A percentile compares a stretch with the other conserved stretches of the same genome.
Evolutionary conservation across 2,797 vertebrate species (phyloP).

Genomic region (Poeciliopsis gracilis): DNA sequence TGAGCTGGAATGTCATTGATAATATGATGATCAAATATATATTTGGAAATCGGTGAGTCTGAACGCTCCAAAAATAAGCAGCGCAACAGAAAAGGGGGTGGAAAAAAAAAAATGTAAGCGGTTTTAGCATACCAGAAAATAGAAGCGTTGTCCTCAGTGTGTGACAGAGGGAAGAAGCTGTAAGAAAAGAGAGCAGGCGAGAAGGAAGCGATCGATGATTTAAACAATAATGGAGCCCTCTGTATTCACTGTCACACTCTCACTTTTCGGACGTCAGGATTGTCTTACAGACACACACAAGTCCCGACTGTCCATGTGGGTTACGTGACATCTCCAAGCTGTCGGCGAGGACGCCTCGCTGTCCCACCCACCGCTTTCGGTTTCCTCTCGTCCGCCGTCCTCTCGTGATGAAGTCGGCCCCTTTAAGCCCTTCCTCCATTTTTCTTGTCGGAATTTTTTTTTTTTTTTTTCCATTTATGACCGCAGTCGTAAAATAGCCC

Average conservation of each 20-base stretch:
- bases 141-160: background rate
- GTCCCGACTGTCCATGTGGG: slow-evolving; percentile 53
- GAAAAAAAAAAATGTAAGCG: too few relatives aligned
- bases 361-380: slow-evolving; percentile 23
- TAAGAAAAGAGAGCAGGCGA: slow-evolving; percentile 32
- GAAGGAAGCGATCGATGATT: slow-evolving; percentile 83
- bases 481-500: accelerated
- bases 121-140: background rate
- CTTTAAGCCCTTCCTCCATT: slow-evolving; percentile 61
- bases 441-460: background rate
- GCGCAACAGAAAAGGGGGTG: background rate
- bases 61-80: background rate
- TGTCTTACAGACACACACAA: slow-evolving; percentile 66
- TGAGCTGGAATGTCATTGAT: background rate
- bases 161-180: slow-evolving; percentile 20
- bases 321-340: slow-evolving; percentile 69
- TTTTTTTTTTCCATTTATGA: slow-evolving; percentile 5
- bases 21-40: too few relatives aligned
- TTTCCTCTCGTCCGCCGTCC: slow-evolving; percentile 48
- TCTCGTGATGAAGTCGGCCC: slow-evolving; percentile 63
- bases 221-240: slow-evolving; percentile 84
- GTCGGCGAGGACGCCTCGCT: slow-evolving; percentile 46
- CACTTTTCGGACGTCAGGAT: slow-evolving; percentile 62
- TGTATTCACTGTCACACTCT: slow-evolving; percentile 87
- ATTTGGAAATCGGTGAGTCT: background rate